A percentile compares a stretch with the other conserved stretches of the same genome.
phyloP scores from a whole-genome alignment of 2,888 invertebrate genomes.

The Phortica okadai region DNA sequence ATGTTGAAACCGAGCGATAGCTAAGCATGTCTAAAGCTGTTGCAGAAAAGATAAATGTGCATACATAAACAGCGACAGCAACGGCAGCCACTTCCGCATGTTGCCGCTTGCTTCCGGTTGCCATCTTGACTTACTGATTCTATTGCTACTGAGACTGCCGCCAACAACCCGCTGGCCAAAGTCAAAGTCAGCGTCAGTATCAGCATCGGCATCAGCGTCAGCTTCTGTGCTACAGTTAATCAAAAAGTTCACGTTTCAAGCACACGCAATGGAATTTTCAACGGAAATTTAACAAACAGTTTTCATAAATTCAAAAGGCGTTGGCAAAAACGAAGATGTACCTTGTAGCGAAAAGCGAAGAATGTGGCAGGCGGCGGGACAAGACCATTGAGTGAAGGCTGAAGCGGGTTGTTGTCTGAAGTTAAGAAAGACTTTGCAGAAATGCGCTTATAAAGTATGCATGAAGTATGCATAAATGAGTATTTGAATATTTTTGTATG shows the following conservation, averaged over 20 bases:
- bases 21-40: constrained; percentile 15
- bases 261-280: constrained; percentile 27
- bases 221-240: constrained; percentile 28
- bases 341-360: background rate
- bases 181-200: background rate
- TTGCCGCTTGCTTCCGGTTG: constrained; percentile 2
- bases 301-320: constrained; percentile 36
- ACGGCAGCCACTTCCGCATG: background rate
- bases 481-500: constrained; percentile 30
- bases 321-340: background rate
- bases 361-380: background rate
- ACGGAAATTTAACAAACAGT: constrained; percentile 32
- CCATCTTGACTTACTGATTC: background rate
- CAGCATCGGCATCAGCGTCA: background rate
- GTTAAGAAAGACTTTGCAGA: background rate
- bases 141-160: background rate
- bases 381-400: background rate
- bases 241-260: constrained; percentile 38
- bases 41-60: constrained; percentile 40
- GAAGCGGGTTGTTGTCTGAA: background rate
- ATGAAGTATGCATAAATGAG: constrained; percentile 31
- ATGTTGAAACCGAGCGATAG: background rate
- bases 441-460: constrained; percentile 22
- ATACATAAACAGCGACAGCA: constrained; percentile 12
- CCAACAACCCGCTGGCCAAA: background rate